Conservation (phyloP, 2,113 vertebrate genomes). For the Terrapene triunguis region DNA sequence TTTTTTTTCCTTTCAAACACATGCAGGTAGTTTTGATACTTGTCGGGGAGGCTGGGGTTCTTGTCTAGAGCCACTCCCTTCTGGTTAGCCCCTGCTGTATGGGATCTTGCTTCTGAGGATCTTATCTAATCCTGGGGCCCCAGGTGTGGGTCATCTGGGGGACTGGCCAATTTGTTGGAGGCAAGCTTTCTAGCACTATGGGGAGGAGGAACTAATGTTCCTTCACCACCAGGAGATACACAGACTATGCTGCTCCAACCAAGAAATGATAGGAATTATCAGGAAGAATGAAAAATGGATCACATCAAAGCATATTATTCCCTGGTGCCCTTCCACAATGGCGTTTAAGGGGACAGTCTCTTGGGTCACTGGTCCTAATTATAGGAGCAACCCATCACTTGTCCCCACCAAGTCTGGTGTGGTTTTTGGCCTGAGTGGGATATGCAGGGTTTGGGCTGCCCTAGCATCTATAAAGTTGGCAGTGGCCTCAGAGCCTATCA, state of each 20-base stretch:
- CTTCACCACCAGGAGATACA: not conserved
- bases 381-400: not conserved
- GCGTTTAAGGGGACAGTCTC: not conserved
- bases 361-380: not conserved
- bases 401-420: not conserved
- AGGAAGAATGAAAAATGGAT: not conserved
- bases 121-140: not conserved
- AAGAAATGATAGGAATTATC: not conserved
- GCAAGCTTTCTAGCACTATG: not conserved
- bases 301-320: not conserved
- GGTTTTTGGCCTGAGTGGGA: no score
- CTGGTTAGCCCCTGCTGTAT: not conserved
- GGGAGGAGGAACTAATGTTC: not conserved
- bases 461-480: not conserved
- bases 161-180: not conserved
- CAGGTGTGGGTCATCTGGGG: not conserved
- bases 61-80: not conserved
- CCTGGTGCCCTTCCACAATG: not conserved
- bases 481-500: not conserved
- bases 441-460: not conserved
- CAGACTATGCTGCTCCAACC: not conserved
- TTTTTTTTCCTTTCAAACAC: not conserved
- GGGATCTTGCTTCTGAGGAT: not conserved
- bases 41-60: not conserved
- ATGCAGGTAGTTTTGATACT: not conserved